Percentiles rank a stretch among this genome's conserved stretches.
Conservation (phyloP, 92 coral and sea anemone genomes). For the Paragorgia papillata region DNA sequence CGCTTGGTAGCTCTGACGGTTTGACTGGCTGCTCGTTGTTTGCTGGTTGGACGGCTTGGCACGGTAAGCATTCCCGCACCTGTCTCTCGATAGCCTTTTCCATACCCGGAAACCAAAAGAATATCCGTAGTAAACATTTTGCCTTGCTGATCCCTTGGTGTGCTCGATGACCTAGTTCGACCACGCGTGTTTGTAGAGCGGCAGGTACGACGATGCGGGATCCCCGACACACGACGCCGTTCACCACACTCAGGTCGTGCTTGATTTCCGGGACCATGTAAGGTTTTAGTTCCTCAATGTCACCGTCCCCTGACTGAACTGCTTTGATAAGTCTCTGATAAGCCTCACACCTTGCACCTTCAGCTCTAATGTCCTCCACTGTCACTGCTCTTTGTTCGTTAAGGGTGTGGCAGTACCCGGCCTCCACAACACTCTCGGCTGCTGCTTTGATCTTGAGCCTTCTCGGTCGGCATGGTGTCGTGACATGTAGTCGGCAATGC, state of each 20-base stretch:
- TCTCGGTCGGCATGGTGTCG: neutral
- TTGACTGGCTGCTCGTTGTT: too few species aligned
- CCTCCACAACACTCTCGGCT: neutral
- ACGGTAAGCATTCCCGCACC: neutral
- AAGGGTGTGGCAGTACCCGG: too few species aligned
- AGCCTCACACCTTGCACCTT: neutral
- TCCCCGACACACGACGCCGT: neutral
- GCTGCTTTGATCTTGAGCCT: neutral
- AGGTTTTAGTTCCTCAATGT: neutral
- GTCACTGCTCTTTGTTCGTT: neutral
- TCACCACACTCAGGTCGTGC: neutral
- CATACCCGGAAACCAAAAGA: slow-evolving; percentile 13
- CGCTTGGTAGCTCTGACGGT: too few species aligned
- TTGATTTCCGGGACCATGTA: neutral
- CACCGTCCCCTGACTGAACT: too few species aligned
- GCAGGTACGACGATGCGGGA: neutral
- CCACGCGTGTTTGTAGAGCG: neutral
- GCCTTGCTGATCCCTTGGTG: slow-evolving; percentile 5
- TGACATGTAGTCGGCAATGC: slow-evolving; percentile 10
- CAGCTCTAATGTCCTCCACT: slow-evolving; percentile 8
- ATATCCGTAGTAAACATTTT: neutral
- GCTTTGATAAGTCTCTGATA: neutral
- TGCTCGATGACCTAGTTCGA: neutral
- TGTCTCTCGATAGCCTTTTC: neutral
- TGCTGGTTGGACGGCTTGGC: too few species aligned